Conservation (phyloP, 2,797 vertebrate species). For the Acipenser transmontanus region DNA sequence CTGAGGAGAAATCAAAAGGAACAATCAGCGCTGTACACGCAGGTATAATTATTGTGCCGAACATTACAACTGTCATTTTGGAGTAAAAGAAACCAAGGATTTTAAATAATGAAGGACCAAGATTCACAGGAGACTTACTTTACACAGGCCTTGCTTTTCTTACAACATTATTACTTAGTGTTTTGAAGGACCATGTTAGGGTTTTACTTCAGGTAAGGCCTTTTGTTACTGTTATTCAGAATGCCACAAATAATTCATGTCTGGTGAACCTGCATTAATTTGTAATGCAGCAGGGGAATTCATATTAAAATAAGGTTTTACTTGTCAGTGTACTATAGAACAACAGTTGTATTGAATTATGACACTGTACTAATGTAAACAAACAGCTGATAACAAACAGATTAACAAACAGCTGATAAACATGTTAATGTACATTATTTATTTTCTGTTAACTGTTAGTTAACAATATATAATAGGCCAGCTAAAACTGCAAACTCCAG, state of each 20-base stretch:
- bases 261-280: constrained; percentile 24
- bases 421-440: too few relatives aligned
- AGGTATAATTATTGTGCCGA: constrained; percentile 70
- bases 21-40: constrained; percentile 73
- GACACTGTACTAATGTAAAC: too few relatives aligned
- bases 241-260: constrained; percentile 34
- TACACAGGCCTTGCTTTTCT: constrained; percentile 14
- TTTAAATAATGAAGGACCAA: constrained; percentile 67
- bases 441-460: too few relatives aligned
- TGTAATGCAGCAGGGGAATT: constrained; percentile 16
- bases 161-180: constrained; percentile 23
- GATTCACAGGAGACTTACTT: constrained; percentile 49
- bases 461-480: too few relatives aligned
- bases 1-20: constrained; percentile 66
- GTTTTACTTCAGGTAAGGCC: constrained; percentile 21
- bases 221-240: constrained; percentile 28
- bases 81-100: constrained; percentile 42
- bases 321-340: constrained; percentile 42
- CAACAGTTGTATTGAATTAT: constrained; percentile 45
- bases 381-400: too few relatives aligned
- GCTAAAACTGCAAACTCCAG: too few relatives aligned
- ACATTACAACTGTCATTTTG: constrained; percentile 65
- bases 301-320: constrained; percentile 26
- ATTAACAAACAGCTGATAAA: too few relatives aligned
- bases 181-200: constrained; percentile 21